Evolutionary conservation across 1,140 invertebrate species (phyloP), one percentile per base, ranked within the genome.

Genomic region (Plutomurus gul): DNA sequence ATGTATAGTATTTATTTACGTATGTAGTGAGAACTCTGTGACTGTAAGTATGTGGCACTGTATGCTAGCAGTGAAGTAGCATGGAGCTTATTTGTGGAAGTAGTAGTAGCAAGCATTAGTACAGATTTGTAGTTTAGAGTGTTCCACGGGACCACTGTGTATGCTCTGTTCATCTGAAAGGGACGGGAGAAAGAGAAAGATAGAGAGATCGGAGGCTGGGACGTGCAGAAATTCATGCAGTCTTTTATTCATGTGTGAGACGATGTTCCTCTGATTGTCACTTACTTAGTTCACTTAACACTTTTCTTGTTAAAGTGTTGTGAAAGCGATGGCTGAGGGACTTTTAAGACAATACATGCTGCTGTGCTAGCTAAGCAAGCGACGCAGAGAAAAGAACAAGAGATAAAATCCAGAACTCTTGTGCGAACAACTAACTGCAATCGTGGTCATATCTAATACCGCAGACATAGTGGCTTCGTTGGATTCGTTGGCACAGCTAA

Each of bases 261-360:
- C 39, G 70, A 72, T 72, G 70, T 43, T 27, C n/a, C 40, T 72
- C 40, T 72, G 70, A 72, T 72, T 72, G 70, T 72, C 70, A 72
- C 70, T 72, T 72, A 65, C 56, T 65, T 65, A 65, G 56, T 65
- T 65, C 56, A 65, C 56, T 65, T 65, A 65, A 65, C 56, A 65
- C 56, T 65, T 65, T 16, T 43, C 10, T 65, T 65, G 27, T 65
- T 65, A 65, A 33, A 65, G 56, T 33, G 56, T 65, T 65, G 25
- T 18, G 56, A 65, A 27, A n/a, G 56, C 25, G 30, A 65, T 65
- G 18, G 56, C 56, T 30, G 22, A 65, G 56, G 16, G 56, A 65
- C 56, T 65, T 65, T 65, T 33, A 65, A 30, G n/a, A 10, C 30
- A 36, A 65, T 16, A 11, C 30, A n/a, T n/a, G 13, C 11, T 7